Percentiles rank a stretch among this genome's conserved stretches.
phyloP scores from a whole-genome alignment of 2,888 invertebrate species.

The Conomelus anceps region DNA sequence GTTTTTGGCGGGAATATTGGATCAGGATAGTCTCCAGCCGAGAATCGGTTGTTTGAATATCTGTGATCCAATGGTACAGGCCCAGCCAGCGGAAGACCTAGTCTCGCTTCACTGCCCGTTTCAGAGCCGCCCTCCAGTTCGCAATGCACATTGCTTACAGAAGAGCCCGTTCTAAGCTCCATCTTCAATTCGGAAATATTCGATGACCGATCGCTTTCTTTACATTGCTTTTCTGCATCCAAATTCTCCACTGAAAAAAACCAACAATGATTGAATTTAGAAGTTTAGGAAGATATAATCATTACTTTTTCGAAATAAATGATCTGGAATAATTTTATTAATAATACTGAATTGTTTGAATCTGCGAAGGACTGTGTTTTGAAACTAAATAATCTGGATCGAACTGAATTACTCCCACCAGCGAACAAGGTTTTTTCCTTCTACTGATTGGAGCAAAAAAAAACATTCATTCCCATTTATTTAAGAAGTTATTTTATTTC shows the following conservation, averaged over 20 bases:
- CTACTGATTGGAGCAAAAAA: too few relatives aligned
- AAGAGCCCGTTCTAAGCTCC: conserved; percentile 76
- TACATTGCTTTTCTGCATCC: conserved; percentile 53
- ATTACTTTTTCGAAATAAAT: too few relatives aligned
- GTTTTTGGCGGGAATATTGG: conserved; percentile 69
- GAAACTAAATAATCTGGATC: too few relatives aligned
- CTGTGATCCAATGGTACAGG: conserved; percentile 54
- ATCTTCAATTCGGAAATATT: conserved; percentile 88
- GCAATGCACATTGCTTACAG: conserved; percentile 57
- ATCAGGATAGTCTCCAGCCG: conserved; percentile 68
- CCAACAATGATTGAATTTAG: neutral
- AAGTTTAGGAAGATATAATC: neutral
- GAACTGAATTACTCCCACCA: too few relatives aligned
- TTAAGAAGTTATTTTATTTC: too few relatives aligned
- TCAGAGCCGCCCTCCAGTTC: conserved; percentile 48
- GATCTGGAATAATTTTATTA: too few relatives aligned
- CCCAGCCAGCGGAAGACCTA: conserved; percentile 69
- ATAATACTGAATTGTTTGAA: too few relatives aligned
- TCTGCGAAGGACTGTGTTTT: too few relatives aligned
- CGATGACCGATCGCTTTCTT: conserved; percentile 75
- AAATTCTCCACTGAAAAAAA: conserved; percentile 45
- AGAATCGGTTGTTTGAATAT: conserved; percentile 53
- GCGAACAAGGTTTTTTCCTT: too few relatives aligned
- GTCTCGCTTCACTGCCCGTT: conserved; percentile 51
- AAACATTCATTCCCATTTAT: neutral